A percentile compares a stretch with the other conserved stretches of the same genome.
These are phyloP conservation scores for Myotis pilosus DNA, from an alignment of 2,797 vertebrate species.

Conservation along the genomic window DNA sequence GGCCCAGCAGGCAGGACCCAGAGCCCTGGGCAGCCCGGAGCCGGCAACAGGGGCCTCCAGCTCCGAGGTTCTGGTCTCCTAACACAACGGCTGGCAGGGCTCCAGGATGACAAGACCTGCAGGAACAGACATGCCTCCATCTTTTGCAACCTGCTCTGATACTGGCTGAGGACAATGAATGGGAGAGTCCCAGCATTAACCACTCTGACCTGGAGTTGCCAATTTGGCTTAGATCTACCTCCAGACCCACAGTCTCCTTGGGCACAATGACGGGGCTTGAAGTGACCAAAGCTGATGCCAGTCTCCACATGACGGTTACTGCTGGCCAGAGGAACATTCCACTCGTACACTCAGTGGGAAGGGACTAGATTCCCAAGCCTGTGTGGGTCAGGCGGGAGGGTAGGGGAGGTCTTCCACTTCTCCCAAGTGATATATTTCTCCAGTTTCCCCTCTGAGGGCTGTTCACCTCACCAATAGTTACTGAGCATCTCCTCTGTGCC, in stretches of 20 bases:
- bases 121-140: conserved; percentile 57
- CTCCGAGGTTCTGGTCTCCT: not conserved
- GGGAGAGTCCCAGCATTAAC: conserved; percentile 46
- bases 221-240: conserved; percentile 19
- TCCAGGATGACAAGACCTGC: conserved; percentile 7
- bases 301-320: not conserved
- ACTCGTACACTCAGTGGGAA: not conserved
- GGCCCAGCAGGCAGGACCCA: not conserved
- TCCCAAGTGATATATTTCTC: not conserved
- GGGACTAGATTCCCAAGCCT: not conserved
- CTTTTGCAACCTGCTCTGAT: conserved; percentile 66
- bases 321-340: not conserved
- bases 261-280: conserved; percentile 33
- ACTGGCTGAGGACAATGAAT: conserved; percentile 38
- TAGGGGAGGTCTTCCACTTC: not conserved
- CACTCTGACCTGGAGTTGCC: conserved; percentile 43
- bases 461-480: not conserved
- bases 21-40: not conserved
- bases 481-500: not conserved
- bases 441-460: not conserved
- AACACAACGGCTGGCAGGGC: conserved; percentile 56
- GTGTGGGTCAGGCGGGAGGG: not conserved
- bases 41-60: not conserved
- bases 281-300: not conserved
- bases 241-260: not conserved